A percentile compares a stretch with the other conserved stretches of the same genome.
Evolutionary conservation across 2,113 vertebrate genomes (phyloP).

Genomic region (Ophiodon elongatus): DNA sequence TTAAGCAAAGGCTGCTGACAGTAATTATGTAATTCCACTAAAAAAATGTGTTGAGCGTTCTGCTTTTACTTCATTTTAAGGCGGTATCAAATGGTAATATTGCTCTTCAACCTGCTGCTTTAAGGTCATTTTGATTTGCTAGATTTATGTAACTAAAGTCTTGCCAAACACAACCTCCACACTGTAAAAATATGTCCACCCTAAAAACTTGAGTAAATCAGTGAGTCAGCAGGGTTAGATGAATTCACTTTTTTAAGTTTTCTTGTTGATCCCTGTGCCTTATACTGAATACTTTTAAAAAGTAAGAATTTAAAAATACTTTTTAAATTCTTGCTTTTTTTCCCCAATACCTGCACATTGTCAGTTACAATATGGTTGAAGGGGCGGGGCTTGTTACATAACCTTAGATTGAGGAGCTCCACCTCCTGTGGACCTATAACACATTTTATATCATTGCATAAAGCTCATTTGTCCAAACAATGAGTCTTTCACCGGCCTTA

Average conservation of each 20-base stretch:
- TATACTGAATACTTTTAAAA: too few species aligned
- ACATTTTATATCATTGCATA: neutral
- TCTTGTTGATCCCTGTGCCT: neutral
- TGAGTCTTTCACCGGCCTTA: neutral
- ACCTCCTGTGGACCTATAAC: neutral
- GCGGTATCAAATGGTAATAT: neutral
- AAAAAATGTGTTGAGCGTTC: neutral
- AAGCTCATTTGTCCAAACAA: neutral
- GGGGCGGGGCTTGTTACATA: neutral
- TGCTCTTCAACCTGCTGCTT: constrained; percentile 11
- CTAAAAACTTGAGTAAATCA: neutral
- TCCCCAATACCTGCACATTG: neutral
- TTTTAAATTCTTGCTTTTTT: neutral
- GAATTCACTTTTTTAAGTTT: constrained; percentile 12
- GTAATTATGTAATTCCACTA: neutral
- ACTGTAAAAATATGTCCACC: constrained; percentile 27
- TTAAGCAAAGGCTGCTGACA: neutral
- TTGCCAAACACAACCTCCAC: constrained; percentile 34
- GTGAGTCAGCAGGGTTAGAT: constrained; percentile 6
- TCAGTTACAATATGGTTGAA: neutral
- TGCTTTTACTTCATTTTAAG: neutral
- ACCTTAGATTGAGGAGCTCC: neutral
- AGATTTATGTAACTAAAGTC: constrained; percentile 19
- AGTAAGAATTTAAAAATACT: neutral
- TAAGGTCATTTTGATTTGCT: constrained; percentile 13